phyloP scores from a whole-genome alignment of 2,797 vertebrate species.

The Carcharodon carcharias region DNA sequence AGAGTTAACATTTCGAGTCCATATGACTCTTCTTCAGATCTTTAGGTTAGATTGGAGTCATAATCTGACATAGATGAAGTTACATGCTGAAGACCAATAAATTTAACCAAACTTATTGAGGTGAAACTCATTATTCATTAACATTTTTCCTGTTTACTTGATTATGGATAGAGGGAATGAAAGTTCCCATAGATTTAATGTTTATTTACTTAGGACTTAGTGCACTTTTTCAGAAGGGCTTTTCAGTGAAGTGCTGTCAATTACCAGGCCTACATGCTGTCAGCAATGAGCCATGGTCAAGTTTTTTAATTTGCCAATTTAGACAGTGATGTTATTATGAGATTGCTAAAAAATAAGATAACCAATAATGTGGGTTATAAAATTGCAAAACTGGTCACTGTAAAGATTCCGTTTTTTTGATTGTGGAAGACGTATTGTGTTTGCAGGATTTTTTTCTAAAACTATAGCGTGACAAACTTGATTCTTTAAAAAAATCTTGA shows the following conservation, averaged over 20 bases:
- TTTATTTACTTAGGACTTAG: not conserved
- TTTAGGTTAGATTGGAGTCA: not conserved
- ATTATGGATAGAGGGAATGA: not conserved
- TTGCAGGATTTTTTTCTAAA: not conserved
- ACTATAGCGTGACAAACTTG: not conserved
- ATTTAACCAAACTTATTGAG: not conserved
- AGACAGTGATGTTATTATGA: not conserved
- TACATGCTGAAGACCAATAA: not conserved
- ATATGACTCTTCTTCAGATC: too few relatives aligned
- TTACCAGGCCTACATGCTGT: not conserved
- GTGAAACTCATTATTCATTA: not conserved
- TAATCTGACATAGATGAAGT: not conserved
- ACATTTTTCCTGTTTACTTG: not conserved
- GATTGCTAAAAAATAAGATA: not conserved
- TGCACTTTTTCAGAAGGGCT: not conserved
- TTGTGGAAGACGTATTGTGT: not conserved
- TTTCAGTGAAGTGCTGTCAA: not conserved
- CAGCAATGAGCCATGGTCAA: not conserved
- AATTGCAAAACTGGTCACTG: not conserved
- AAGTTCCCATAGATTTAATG: not conserved
- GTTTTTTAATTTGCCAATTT: not conserved
- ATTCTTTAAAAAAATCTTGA: not conserved
- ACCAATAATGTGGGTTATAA: not conserved
- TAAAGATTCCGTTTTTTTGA: not conserved
- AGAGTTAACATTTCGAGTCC: too few relatives aligned